Evolutionary conservation across 2,888 invertebrate species (phyloP).

Genomic region (Spisula solida): DNA sequence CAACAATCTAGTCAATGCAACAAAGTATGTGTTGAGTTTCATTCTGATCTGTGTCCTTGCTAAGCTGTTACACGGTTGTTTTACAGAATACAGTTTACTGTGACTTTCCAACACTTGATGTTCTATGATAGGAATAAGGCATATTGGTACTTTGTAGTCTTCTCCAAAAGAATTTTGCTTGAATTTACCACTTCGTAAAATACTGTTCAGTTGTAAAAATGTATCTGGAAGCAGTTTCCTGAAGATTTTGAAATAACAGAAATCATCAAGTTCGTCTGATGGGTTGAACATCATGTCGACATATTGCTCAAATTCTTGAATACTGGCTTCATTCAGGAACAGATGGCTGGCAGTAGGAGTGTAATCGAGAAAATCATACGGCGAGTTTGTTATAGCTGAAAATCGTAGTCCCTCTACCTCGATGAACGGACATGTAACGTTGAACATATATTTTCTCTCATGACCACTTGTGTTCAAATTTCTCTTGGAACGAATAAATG

Average conservation of each 20-base stretch:
- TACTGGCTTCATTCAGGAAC: conserved; percentile 24
- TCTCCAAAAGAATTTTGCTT: neutral
- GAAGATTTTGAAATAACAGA: conserved; percentile 37
- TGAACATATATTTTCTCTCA: conserved; percentile 35
- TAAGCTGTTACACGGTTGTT: neutral
- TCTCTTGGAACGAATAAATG: neutral
- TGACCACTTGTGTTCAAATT: conserved; percentile 13
- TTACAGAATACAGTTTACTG: neutral
- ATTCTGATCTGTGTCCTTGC: conserved; percentile 13
- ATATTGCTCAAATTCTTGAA: conserved; percentile 26
- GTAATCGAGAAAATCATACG: conserved; percentile 29
- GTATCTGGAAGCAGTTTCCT: neutral
- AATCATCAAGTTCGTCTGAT: conserved; percentile 11
- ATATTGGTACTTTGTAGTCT: conserved; percentile 24
- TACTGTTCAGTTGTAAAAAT: neutral
- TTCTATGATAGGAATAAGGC: conserved; percentile 30
- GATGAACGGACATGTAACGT: conserved; percentile 33
- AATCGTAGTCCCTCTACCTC: conserved; percentile 19
- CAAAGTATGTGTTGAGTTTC: conserved; percentile 39
- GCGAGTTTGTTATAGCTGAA: neutral
- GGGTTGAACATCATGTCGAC: conserved; percentile 27
- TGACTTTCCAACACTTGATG: neutral
- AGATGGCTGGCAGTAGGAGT: conserved; percentile 15
- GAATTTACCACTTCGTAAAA: neutral
- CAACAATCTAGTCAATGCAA: neutral